A percentile compares a stretch with the other conserved stretches of the same genome.
Conservation (phyloP, 35 echinoderm and acorn worm genomes). For the Ptychodera flava region DNA sequence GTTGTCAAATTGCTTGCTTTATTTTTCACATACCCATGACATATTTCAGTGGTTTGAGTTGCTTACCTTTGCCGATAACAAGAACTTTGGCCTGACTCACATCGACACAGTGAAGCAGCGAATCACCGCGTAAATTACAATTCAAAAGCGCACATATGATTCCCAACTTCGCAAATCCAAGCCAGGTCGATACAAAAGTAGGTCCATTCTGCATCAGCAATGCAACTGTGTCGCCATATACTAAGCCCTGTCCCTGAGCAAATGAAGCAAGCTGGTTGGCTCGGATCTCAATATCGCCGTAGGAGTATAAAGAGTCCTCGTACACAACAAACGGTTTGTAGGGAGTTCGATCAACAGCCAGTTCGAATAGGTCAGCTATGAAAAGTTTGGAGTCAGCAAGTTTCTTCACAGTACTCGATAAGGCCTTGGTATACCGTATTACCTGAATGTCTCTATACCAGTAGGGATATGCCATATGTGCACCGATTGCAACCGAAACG, state of each 20-base stretch:
- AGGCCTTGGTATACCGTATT: neutral
- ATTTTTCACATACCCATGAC: no score
- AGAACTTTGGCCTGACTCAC: constrained; percentile 45
- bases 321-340: constrained; percentile 56
- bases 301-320: constrained; percentile 46
- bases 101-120: constrained; percentile 71
- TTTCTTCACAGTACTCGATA: neutral
- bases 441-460: neutral
- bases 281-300: constrained; percentile 43
- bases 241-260: neutral
- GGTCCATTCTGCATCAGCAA: constrained; percentile 77
- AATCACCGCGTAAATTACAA: constrained; percentile 42
- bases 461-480: neutral
- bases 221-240: constrained; percentile 47
- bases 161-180: constrained; percentile 66
- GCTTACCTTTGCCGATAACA: constrained; percentile 58
- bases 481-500: neutral
- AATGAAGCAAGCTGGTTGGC: constrained; percentile 64
- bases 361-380: constrained; percentile 58
- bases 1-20: no score
- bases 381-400: neutral
- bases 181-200: constrained; percentile 36
- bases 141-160: constrained; percentile 56
- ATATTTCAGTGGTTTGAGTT: no score
- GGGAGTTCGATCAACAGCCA: constrained; percentile 30